These are phyloP conservation scores for Typhlichthys eigenmanni DNA, from an alignment of 2,797 vertebrate genomes.

Conservation along the genomic window DNA sequence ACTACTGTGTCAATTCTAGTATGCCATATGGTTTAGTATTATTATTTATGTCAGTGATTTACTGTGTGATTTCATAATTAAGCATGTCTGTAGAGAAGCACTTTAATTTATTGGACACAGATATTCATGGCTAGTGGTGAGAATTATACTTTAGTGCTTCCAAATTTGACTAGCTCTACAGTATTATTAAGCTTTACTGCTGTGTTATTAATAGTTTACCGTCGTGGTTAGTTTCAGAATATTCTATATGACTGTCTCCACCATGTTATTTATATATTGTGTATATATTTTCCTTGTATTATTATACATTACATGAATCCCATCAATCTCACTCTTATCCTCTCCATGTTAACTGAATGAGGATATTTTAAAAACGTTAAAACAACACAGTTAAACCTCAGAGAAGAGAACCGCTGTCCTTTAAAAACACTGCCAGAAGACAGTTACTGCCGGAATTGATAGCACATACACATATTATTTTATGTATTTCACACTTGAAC, in stretches of 20 bases:
- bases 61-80: constrained; percentile 44
- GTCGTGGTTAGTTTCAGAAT: constrained; percentile 38
- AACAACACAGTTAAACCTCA: constrained; percentile 31
- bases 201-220: constrained; percentile 45
- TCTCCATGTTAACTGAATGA: constrained; percentile 25
- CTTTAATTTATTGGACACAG: constrained; percentile 26
- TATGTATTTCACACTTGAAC: constrained; percentile 54
- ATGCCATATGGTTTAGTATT: constrained; percentile 25
- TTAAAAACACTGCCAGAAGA: constrained; percentile 67
- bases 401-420: constrained; percentile 36
- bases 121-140: constrained; percentile 37
- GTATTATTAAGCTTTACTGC: constrained; percentile 37
- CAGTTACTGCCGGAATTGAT: constrained; percentile 61
- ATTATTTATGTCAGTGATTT: constrained; percentile 49
- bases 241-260: constrained; percentile 39
- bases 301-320: constrained; percentile 25
- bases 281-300: constrained; percentile 46
- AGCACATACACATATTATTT: constrained; percentile 60
- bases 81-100: constrained; percentile 34
- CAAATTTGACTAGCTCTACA: constrained; percentile 29
- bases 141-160: constrained; percentile 34
- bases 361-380: constrained; percentile 26
- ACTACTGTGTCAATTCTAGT: constrained; percentile 30
- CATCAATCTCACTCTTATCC: constrained; percentile 8
- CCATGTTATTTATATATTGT: constrained; percentile 40